Evolutionary conservation across 2,888 invertebrate genomes (phyloP).

Genomic region (Lacanobia wlatinum): DNA sequence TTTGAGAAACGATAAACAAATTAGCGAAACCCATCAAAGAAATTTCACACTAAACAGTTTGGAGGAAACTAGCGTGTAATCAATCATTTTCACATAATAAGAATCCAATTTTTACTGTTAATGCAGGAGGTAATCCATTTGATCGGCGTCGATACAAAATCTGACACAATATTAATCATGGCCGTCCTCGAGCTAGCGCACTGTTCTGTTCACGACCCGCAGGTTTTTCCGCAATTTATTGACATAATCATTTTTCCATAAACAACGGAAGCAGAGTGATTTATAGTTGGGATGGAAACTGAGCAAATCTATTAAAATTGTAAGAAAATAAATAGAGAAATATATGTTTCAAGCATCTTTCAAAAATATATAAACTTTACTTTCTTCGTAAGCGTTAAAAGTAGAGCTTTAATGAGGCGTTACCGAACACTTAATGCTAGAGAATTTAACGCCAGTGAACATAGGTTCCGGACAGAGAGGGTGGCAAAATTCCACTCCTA

Average conservation of each 20-base stretch:
- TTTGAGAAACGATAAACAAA: constrained; percentile 40
- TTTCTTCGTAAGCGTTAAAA: background rate
- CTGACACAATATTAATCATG: constrained; percentile 63
- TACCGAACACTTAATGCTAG: background rate
- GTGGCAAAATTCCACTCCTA: constrained; percentile 48
- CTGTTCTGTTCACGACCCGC: constrained; percentile 59
- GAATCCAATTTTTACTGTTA: constrained; percentile 34
- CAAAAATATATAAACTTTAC: background rate
- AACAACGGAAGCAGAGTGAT: constrained; percentile 64
- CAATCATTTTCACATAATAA: constrained; percentile 44
- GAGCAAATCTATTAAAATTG: constrained; percentile 30
- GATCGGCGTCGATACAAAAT: constrained; percentile 52
- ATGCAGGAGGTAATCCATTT: constrained; percentile 48
- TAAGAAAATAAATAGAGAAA: constrained; percentile 17
- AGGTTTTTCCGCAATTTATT: constrained; percentile 55
- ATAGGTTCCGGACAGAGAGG: constrained; percentile 11
- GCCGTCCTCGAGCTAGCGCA: constrained; percentile 44
- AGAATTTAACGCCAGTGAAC: constrained; percentile 14
- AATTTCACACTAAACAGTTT: constrained; percentile 33
- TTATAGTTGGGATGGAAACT: constrained; percentile 55
- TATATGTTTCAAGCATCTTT: background rate
- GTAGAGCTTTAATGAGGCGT: background rate
- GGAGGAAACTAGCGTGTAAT: constrained; percentile 36
- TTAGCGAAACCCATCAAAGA: constrained; percentile 34
- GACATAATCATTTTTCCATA: constrained; percentile 58